Conservation (phyloP, 2,888 invertebrate genomes). For the Tinea trinotella region DNA sequence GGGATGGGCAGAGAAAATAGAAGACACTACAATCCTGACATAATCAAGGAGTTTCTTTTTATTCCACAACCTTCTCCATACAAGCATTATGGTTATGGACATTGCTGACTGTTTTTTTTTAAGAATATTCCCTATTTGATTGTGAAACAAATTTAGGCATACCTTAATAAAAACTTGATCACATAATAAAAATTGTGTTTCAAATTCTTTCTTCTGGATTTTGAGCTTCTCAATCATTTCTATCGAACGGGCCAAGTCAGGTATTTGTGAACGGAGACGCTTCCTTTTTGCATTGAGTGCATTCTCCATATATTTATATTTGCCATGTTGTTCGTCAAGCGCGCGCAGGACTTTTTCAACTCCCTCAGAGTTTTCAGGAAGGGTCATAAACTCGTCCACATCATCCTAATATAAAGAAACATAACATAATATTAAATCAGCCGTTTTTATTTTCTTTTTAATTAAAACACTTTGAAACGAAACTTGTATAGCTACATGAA, state of each 20-base stretch:
- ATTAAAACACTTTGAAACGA: no score
- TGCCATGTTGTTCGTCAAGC: constrained; percentile 94
- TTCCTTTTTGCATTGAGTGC: constrained; percentile 90
- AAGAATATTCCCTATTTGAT: not conserved
- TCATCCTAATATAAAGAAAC: constrained; percentile 79
- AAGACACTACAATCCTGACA: no score
- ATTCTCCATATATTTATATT: constrained; percentile 98
- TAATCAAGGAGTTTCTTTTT: not conserved
- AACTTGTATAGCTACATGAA: no score
- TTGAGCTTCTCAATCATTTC: constrained; percentile 93
- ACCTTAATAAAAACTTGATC: constrained; percentile 89
- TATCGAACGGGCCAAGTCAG: constrained; percentile 92
- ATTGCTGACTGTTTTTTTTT: no score
- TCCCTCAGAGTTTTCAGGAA: constrained; percentile 84
- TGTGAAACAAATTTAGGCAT: no score
- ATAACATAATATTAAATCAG: not conserved
- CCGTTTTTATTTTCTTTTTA: no score
- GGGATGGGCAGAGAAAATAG: no score
- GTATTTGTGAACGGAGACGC: constrained; percentile 91
- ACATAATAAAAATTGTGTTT: constrained; percentile 92
- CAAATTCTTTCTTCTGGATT: constrained; percentile 82
- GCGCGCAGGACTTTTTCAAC: constrained; percentile 89
- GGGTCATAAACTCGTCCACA: constrained; percentile 93
- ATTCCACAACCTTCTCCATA: no score
- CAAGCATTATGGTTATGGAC: no score